Evolutionary conservation across 2,113 vertebrate genomes (phyloP), one percentile per base, ranked within the genome.

Genomic region (Myotis lucifugus): DNA sequence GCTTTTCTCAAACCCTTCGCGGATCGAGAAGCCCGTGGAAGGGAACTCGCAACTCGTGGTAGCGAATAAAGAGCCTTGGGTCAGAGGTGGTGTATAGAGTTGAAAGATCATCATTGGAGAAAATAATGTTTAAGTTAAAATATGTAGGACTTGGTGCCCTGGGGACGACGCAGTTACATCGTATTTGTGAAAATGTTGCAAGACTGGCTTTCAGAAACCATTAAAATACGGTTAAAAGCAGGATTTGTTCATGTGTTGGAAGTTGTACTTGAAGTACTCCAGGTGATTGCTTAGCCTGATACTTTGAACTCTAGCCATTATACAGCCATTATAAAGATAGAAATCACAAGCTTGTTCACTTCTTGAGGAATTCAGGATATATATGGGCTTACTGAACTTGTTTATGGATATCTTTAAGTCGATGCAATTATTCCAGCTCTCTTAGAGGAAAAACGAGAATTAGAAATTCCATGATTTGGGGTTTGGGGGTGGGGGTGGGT

Each of bases 201-300:
- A 87, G 88, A 70, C 64, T 40, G 72, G 70, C 72, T 76, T 96
- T 90, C 81, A 18, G 81, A 92, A 93, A 18, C 81, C 72, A 14
- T 85, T 78, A 67, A 74, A 48, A 50, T 79, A 70, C 29, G 50
- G 2, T 85, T 54, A 64, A 64, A 85, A 94, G 10, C 23, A 52
- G 29, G 0, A 14, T 40, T 70, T 81, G 25, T 59, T 87, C 29
- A 27, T 34, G 21, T 21, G 40, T 73, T 89, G 69, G 40, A 67
- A 50, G 73, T 64, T 89, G 73, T 40, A 12, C 23, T 82, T 70
- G 1, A 12, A 50, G 13, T 87, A 32, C 89, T 86, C 85, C 10
- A 61, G 3, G 61, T 79, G 48, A 17, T 73, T 37, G 42, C 25
- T 11, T 66, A 54, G 27, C 48, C n/a, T 59, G 32, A n/a, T 66